These are phyloP conservation scores for Gallirallus australis DNA, from an alignment of 2,797 vertebrate genomes.

Conservation along the genomic window DNA sequence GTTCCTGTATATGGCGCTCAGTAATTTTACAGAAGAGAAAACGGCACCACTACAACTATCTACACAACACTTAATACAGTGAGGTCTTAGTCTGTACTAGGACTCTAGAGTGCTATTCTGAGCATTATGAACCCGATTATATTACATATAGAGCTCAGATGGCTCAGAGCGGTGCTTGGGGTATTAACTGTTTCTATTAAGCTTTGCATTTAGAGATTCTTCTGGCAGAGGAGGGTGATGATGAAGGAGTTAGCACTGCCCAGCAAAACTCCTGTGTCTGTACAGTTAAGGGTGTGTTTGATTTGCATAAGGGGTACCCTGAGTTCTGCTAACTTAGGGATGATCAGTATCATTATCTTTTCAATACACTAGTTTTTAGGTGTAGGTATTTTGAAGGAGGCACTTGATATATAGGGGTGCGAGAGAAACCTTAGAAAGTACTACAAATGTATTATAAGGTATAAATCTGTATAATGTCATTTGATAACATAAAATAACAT, in stretches of 20 bases:
- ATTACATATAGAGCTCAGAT: constrained; percentile 39
- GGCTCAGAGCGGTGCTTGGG: not conserved
- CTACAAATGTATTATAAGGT: not conserved
- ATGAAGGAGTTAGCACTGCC: not conserved
- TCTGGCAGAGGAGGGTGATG: not conserved
- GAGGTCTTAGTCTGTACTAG: constrained; percentile 44
- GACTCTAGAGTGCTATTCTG: constrained; percentile 65
- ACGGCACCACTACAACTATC: not conserved
- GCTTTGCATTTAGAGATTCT: constrained; percentile 1
- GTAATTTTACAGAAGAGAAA: constrained; percentile 51
- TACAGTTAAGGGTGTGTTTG: not conserved
- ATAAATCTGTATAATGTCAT: not conserved
- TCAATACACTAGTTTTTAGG: not conserved
- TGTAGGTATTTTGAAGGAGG: not conserved
- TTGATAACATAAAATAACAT: not conserved
- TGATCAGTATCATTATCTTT: not conserved
- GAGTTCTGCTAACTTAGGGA: not conserved
- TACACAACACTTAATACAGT: constrained; percentile 38
- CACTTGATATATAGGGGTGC: not conserved
- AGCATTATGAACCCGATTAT: constrained; percentile 48
- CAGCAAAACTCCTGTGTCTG: not conserved
- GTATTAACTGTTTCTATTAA: constrained; percentile 63
- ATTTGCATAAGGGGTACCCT: not conserved
- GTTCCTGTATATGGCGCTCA: not conserved
- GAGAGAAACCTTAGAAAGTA: not conserved